These are phyloP conservation scores for Mantis religiosa DNA, from an alignment of 2,888 invertebrate species.

Conservation along the genomic window DNA sequence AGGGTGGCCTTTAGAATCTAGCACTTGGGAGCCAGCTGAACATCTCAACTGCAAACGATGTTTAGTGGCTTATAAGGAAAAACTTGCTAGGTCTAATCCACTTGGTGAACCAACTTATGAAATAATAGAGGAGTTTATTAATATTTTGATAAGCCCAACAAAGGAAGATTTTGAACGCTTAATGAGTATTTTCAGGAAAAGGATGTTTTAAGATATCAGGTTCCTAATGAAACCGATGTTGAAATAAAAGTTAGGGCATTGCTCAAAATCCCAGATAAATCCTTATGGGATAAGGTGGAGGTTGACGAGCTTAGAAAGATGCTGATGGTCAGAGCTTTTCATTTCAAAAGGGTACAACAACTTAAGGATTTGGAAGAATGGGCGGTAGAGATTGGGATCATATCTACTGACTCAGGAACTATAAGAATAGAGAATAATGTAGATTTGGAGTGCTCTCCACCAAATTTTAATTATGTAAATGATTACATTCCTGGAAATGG, in stretches of 20 bases:
- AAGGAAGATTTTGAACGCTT: conserved; percentile 46
- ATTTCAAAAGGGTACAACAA: conserved; percentile 56
- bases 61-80: conserved; percentile 39
- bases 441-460: conserved; percentile 78
- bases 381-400: conserved; percentile 69
- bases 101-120: neutral
- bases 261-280: conserved; percentile 42
- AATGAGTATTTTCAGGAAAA: conserved; percentile 38
- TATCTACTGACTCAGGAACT: conserved; percentile 61
- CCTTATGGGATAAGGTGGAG: conserved; percentile 40
- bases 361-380: conserved; percentile 60
- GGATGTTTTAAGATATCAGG: neutral
- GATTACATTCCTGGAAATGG: conserved; percentile 67
- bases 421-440: conserved; percentile 75
- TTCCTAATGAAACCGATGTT: neutral
- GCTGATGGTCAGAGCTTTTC: conserved; percentile 48
- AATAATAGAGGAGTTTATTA: conserved; percentile 21
- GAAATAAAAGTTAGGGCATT: conserved; percentile 48
- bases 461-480: conserved; percentile 79
- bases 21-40: conserved; percentile 82
- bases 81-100: neutral
- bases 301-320: conserved; percentile 44
- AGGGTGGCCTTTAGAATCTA: conserved; percentile 63
- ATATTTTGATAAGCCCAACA: conserved; percentile 19
- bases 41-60: conserved; percentile 67